Percentiles rank a stretch among this genome's conserved stretches.
These are phyloP conservation scores for Lordiphosa mommai DNA, from an alignment of 1,140 invertebrate genomes.

Conservation along the genomic window DNA sequence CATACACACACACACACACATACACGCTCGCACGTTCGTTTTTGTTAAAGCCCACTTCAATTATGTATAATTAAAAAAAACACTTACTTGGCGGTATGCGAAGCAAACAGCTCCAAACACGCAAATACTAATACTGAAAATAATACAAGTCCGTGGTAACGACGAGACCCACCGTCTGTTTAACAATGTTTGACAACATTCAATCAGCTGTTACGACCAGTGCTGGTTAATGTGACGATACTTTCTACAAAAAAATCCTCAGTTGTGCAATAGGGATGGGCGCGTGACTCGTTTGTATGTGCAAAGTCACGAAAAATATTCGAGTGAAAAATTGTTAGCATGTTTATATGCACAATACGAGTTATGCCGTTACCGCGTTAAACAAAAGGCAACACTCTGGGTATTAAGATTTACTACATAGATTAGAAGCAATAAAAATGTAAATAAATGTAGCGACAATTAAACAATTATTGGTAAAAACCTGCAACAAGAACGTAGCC, in stretches of 20 bases:
- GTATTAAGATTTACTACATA: no score
- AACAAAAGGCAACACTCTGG: no score
- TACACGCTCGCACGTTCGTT: conserved; percentile 17
- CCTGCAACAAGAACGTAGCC: no score
- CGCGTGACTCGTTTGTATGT: background rate
- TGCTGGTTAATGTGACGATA: conserved; percentile 22
- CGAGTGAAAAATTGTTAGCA: no score
- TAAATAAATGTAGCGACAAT: no score
- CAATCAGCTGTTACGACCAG: conserved; percentile 44
- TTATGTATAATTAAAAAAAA: conserved; percentile 45
- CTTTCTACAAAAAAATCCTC: conserved; percentile 40
- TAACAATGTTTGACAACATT: conserved; percentile 13
- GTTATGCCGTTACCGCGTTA: no score
- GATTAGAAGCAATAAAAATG: no score
- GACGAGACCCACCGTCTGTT: conserved; percentile 2
- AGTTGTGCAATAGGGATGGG: conserved; percentile 14
- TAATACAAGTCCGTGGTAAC: background rate
- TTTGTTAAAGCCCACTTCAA: conserved; percentile 33
- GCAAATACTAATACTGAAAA: conserved; percentile 45
- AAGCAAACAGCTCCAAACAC: conserved; percentile 31
- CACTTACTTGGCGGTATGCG: conserved; percentile 32
- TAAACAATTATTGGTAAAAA: no score
- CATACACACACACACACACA: conserved; percentile 11
- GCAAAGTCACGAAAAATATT: no score
- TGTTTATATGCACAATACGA: no score